Conservation (phyloP, 2,797 vertebrate genomes). For the Mormyrops boulengeri region DNA sequence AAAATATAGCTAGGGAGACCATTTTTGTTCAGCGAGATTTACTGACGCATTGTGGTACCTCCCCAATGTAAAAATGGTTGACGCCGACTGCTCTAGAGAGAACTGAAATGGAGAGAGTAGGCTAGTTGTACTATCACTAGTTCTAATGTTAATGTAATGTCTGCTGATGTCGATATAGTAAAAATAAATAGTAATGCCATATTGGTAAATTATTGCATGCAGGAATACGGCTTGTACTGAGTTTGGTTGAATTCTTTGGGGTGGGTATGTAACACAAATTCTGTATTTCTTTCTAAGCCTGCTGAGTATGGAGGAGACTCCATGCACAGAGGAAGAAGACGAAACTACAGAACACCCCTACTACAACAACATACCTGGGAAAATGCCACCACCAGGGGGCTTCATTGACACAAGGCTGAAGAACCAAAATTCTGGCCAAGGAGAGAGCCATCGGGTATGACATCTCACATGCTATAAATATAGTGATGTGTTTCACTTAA, state of each 20-base stretch:
- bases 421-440: constrained; percentile 52
- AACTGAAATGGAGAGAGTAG: not conserved
- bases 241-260: not conserved
- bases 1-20: not conserved
- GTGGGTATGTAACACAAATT: not conserved
- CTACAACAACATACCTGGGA: constrained; percentile 90
- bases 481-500: not conserved
- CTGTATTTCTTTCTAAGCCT: constrained; percentile 56
- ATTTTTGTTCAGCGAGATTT: not conserved
- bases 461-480: not conserved
- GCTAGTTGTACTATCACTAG: not conserved
- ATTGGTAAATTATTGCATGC: not conserved
- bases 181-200: not conserved
- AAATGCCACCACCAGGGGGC: constrained; percentile 80
- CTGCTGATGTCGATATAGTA: not conserved
- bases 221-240: not conserved
- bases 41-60: not conserved
- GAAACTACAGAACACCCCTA: constrained; percentile 77
- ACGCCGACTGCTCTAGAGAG: not conserved
- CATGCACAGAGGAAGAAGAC: constrained; percentile 82
- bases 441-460: constrained; percentile 69
- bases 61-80: not conserved
- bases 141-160: not conserved
- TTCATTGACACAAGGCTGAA: constrained; percentile 76
- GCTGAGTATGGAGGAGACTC: constrained; percentile 84